Conservation (phyloP, 2,888 invertebrate genomes). For the Acronicta leporina region DNA sequence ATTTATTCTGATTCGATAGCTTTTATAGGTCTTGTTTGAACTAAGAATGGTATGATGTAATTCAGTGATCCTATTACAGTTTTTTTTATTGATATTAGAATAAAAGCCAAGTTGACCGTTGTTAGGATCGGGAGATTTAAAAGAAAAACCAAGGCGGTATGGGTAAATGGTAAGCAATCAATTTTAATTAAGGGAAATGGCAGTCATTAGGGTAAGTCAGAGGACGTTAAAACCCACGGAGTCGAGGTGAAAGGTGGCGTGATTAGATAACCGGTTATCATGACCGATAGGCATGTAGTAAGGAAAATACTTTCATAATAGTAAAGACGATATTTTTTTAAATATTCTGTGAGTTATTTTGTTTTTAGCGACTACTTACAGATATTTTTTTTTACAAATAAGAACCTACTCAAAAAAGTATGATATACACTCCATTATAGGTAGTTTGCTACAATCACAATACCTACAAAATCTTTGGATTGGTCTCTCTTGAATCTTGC, state of each 20-base stretch:
- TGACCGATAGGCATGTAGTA: constrained; percentile 26
- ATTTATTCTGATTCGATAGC: constrained; percentile 35
- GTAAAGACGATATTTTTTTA: constrained; percentile 13
- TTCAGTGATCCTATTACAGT: not conserved
- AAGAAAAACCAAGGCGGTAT: constrained; percentile 22
- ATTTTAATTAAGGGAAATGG: constrained; percentile 52
- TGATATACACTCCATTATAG: too few species aligned
- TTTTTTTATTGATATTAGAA: not conserved
- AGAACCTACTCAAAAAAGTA: not conserved
- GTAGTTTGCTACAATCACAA: too few species aligned
- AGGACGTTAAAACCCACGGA: constrained; percentile 30
- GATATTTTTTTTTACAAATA: not conserved
- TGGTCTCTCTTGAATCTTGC: too few species aligned
- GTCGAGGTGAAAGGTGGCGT: constrained; percentile 45
- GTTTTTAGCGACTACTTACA: too few species aligned
- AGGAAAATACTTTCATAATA: constrained; percentile 32
- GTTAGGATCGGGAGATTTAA: not conserved
- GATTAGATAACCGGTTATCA: constrained; percentile 48
- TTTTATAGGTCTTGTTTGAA: constrained; percentile 12
- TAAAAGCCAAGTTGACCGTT: not conserved
- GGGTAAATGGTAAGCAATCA: constrained; percentile 36
- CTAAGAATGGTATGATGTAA: constrained; percentile 3
- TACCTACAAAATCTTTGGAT: too few species aligned
- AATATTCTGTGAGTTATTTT: constrained; percentile 9
- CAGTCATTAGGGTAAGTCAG: constrained; percentile 47